Evolutionary conservation across 2,888 invertebrate genomes (phyloP), one percentile per base, ranked within the genome.

Genomic region (Dryococelus australis): DNA sequence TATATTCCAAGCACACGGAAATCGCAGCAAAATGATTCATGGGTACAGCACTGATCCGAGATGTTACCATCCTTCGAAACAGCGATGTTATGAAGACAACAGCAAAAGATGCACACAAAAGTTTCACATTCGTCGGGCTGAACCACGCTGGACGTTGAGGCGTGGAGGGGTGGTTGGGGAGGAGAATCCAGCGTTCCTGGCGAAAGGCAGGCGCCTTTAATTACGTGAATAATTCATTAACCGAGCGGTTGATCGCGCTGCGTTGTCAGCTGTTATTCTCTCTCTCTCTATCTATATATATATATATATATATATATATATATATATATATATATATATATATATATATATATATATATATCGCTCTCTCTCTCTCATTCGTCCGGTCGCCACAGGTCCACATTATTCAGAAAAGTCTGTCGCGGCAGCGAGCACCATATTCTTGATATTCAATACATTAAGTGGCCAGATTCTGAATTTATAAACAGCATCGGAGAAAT

Each of bases 401-500:
- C 65, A n/a, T 65, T 65, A 65, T 24, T 65, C 65, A 65, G 65
- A 65, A 12, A 16, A 24, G 65, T 65, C 65, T 65, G 20, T 65
- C 65, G 65, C n/a, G 65, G 65, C 65, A 24, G 65, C 65, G 65
- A 20, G 65, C 65, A n/a, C 65, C 65, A 65, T 24, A 65, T 65
- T 24, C 65, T 65, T 65, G 65, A 65, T 65, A 65, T 65, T 65
- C 65, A 65, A 65, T 65, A 65, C 65, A n/a, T 65, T 16, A 65
- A 65, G 65, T 5, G 65, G 65, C 65, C 65, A 65, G 65, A 12
- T 35, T 65, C 65, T 65, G 65, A 65, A 65, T 65, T 65, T 65
- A 65, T 65, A n/a, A 65, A 65, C 65, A 24, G 65, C 65, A 24
- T 65, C 65, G 24, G 24, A 65, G 65, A 24, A 65, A 65, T 65